These are phyloP conservation scores for Microctenopoma steveboyesi DNA, from an alignment of 2,797 vertebrate species.

Conservation along the genomic window DNA sequence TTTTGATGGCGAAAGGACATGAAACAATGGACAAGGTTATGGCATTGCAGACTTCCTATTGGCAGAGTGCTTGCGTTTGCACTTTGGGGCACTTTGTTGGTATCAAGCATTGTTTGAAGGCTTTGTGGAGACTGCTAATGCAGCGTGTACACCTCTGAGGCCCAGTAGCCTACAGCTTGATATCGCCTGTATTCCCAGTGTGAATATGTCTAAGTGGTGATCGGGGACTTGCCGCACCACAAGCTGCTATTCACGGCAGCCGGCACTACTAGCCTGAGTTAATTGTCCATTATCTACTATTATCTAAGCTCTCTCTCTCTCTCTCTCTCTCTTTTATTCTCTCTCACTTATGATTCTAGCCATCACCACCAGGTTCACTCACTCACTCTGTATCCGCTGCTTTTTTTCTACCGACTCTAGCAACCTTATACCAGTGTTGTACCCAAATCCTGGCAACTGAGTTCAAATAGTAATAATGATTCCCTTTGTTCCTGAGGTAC, in stretches of 20 bases:
- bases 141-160: slow-evolving; percentile 72
- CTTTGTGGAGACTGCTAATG: slow-evolving; percentile 79
- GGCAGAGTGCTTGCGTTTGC: slow-evolving; percentile 74
- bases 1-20: slow-evolving; percentile 76
- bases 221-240: slow-evolving; percentile 76
- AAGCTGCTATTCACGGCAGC: slow-evolving; percentile 78
- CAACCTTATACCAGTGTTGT: slow-evolving; percentile 49
- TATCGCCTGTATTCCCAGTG: slow-evolving; percentile 75
- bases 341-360: slow-evolving; percentile 66
- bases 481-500: slow-evolving; percentile 69
- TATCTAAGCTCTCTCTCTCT: slow-evolving; percentile 71
- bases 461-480: slow-evolving; percentile 72
- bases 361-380: slow-evolving; percentile 66
- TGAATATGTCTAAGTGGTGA: slow-evolving; percentile 79
- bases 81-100: slow-evolving; percentile 78
- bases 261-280: slow-evolving; percentile 74
- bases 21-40: slow-evolving; percentile 80
- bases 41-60: slow-evolving; percentile 61
- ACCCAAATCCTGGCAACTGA: slow-evolving; percentile 63
- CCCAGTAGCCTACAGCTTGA: slow-evolving; percentile 73
- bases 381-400: slow-evolving; percentile 48
- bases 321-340: slow-evolving; percentile 67
- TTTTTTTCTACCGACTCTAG: slow-evolving; percentile 42
- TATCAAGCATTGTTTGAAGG: slow-evolving; percentile 77
- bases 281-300: slow-evolving; percentile 85